Conservation (phyloP, 2,888 invertebrate genomes). For the Ophion ventricosus region DNA sequence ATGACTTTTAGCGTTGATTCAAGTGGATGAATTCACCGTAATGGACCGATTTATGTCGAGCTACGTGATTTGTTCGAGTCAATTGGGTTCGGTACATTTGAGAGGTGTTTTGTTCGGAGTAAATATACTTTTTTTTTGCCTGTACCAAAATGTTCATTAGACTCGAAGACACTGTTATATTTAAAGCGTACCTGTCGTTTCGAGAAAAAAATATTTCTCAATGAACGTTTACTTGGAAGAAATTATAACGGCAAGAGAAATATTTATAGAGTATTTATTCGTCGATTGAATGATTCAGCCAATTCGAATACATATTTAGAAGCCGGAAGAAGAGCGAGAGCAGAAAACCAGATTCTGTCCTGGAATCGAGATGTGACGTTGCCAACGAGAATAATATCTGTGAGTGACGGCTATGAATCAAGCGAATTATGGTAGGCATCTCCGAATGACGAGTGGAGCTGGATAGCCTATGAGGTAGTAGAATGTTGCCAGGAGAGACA, state of each 20-base stretch:
- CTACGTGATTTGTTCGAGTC: background rate
- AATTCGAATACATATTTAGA: background rate
- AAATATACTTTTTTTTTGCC: background rate
- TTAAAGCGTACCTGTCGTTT: background rate
- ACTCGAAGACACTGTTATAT: background rate
- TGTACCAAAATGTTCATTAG: background rate
- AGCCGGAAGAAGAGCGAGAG: background rate
- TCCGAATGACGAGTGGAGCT: background rate
- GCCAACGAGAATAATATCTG: background rate
- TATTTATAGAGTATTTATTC: background rate
- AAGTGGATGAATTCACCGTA: background rate
- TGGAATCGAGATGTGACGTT: background rate
- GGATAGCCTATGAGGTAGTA: background rate
- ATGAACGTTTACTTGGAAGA: no score
- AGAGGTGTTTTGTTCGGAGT: background rate
- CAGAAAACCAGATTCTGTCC: background rate
- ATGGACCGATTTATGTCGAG: background rate
- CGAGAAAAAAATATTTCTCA: no score
- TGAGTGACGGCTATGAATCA: background rate
- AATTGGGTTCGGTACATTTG: background rate
- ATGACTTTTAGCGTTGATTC: background rate
- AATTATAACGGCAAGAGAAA: no score
- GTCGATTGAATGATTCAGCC: background rate
- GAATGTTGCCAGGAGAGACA: background rate
- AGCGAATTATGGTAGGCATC: background rate